These are phyloP conservation scores for Stictonetta naevosa DNA, from an alignment of 2,113 vertebrate species.

Conservation along the genomic window DNA sequence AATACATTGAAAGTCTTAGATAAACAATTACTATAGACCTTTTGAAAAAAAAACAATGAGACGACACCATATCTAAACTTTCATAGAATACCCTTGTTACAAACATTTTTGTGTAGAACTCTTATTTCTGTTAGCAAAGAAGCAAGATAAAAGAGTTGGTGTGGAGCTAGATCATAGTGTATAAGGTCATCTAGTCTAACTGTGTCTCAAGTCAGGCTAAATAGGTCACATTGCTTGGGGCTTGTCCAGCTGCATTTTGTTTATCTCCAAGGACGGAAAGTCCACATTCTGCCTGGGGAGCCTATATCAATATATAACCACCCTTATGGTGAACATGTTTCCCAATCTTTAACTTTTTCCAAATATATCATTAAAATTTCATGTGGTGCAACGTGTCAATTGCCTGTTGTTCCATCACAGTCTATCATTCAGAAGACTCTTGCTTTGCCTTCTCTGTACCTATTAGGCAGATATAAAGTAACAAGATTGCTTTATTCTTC, in stretches of 20 bases:
- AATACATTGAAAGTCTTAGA: not conserved
- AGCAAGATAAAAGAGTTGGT: not conserved
- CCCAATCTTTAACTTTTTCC: not conserved
- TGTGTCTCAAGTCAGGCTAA: not conserved
- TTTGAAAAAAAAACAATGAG: not conserved
- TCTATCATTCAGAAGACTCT: not conserved
- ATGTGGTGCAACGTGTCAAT: not conserved
- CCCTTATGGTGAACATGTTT: not conserved
- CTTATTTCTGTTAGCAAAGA: not conserved
- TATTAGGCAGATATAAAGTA: not conserved
- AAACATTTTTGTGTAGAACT: not conserved
- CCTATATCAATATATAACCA: not conserved
- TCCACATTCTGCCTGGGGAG: not conserved
- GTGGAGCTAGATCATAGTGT: not conserved
- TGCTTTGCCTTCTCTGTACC: not conserved
- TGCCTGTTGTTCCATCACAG: not conserved
- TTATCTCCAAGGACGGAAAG: not conserved
- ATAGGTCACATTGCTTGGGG: not conserved
- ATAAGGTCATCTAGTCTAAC: not conserved
- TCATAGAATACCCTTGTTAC: not conserved
- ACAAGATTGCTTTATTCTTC: not conserved
- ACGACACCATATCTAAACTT: too few species aligned
- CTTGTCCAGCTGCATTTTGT: not conserved
- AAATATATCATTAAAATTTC: not conserved
- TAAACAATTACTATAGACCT: not conserved